Base-by-base conservation (phyloP, 2,888 invertebrate genomes). In the Trichopoda pennipes region DNA sequence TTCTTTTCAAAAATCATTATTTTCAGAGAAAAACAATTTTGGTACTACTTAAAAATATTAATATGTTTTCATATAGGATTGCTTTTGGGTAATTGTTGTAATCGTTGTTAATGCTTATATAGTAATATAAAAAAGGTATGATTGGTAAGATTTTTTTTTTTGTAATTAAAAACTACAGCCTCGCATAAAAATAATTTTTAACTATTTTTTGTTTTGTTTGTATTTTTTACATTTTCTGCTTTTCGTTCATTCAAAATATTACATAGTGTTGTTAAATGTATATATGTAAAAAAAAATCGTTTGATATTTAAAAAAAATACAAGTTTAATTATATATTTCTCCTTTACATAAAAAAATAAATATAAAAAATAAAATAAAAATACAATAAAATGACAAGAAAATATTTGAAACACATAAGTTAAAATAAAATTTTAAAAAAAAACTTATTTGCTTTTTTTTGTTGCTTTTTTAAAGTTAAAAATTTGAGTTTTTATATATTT, bases 321-420 rank as follows among this genome's bases (percentile, higher is more conserved):
- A 63, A 68, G 63, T 73, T 74, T 44, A 55, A 69, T 66, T 75
- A 76, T 56, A 79, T 82, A 75, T 79, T 64, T 70, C 58, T 79
- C 51, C 72, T 68, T 82, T 77, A 44, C 21, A 47, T 61, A 70
- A 70, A 72, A 72, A 73, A 72, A 53, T 63, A 70, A 28, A 74
- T 28, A 6, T 28, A 28, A 28, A 77, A 83, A 74, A 83, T 72
- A 80, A 70, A 77, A 63, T 73, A 75, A 58, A 81, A 84, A 81
- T 78, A 78, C 63, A 69, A 55, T 73, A 70, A 86, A 85, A 85
- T 86, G 85, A 86, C 86, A 84, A 86, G 86, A 86, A 85, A 85
- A 85, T 86, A 86, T 86, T 86, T 86, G 85, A 86, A 86, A 86
- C 84, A 86, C 84, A 72, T 80, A 85, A 84, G 79, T 84, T 81